Base-by-base conservation (phyloP, 2,113 vertebrate genomes). In the Brachyhypopomus gauderio region DNA sequence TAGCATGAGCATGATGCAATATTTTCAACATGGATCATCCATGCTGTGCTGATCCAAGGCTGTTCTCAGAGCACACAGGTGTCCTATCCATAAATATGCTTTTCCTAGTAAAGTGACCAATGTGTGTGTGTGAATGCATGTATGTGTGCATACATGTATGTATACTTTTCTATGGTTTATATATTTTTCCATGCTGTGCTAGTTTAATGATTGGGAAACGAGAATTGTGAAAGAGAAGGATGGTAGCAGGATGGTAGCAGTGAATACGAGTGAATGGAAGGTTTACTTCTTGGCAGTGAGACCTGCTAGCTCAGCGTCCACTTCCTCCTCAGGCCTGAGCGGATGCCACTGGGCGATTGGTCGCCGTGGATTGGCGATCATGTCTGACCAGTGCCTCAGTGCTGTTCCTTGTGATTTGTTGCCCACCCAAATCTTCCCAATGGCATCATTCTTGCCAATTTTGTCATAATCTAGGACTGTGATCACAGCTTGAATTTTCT, bases 291-390 rank as follows among this genome's bases (percentile, higher is more conserved):
- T 98, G 83, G 95, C 96, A 77, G 89, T 96, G 0, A 99, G 94
- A 69, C 95, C 96, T 55, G 91, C 91, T 69, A 94, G 89, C 59
- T 89, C 72, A 12, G 94, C 96, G 5, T 98, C 97, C 79, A 99
- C 96, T 91, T 99, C 97, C 77, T 98, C 97, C 91, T 99, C 97
- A 0, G 97, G 97, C 91, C 96, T 97, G 78, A 98, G 95, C 0
- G 97, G 97, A 92, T 99, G 97, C 97, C 97, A 99, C 92, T 99
- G 97, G 80, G 97, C 97, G 0, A 99, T 97, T 88, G 97, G 97
- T 88, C 97, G 93, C 17, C 97, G 95, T 1, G 97, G 97, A 89
- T 99, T 99, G 81, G 97, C 95, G 93, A 97, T 91, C 97, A 98
- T 98, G 92, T 98, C 97, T 0, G 96, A 97, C 97, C 97, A 99